Evolutionary conservation across 1,140 invertebrate genomes (phyloP), one percentile per base, ranked within the genome.

Genomic region (Nautilus pompilius): DNA sequence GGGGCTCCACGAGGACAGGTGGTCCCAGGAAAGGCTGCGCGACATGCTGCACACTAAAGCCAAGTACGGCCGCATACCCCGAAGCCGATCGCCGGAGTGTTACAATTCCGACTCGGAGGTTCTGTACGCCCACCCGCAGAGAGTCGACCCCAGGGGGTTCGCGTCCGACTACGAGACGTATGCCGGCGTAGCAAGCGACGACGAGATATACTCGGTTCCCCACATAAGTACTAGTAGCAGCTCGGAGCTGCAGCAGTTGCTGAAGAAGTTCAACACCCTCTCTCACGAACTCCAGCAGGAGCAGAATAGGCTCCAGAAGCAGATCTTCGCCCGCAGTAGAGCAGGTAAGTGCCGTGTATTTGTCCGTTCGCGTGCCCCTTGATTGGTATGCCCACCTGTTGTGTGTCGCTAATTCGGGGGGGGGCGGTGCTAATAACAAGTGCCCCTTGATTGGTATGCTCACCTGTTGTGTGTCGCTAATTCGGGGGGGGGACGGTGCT

Each of bases 91-190:
- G 6, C 80, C 80, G 2, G 80, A 82, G 53, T 76, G 77, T 62
- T 82, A 82, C 65, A 82, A 80, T 33, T 96, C 94, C 17, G 95
- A 98, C 76, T 96, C 95, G 0, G 95, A 98, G 66, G 58, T 81
- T 30, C 59, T 78, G n/a, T 76, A 78, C 63, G 72, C 72, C 29
- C 69, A 71, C 46, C 72, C 72, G 26, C 70, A 69, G 24, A 71
- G 85, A 91, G 92, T 1, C 90, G 80, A 70, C 55, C 63, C 68
- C 33, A 70, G 75, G 22, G 75, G 77, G 15, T 76, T 76, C 48
- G 71, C 74, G 4, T 75, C 75, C 6, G 77, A 78, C 58, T 80
- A 75, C 63, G 76, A 79, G 72, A 78, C 79, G 28, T 80, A 76
- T 54, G 77, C 68, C 22, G 74, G 66, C 46, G 77, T 70, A 41